phyloP scores from a whole-genome alignment of 2,888 invertebrate genomes.

The Ichneumoninae sp. region DNA sequence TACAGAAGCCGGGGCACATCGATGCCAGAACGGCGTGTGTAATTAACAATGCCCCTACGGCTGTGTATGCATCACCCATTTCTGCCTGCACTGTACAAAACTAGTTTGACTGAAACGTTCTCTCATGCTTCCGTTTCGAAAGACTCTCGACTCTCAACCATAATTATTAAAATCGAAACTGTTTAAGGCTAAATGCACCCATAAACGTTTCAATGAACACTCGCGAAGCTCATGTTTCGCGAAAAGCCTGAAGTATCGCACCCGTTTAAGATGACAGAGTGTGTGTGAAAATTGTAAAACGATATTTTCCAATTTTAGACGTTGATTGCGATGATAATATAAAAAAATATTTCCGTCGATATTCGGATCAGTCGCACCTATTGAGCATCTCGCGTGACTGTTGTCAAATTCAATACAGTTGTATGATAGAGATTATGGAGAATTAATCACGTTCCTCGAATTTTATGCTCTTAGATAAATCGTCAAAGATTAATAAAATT shows the following conservation, averaged over 20 bases:
- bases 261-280: too few relatives aligned
- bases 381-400: not conserved
- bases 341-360: not conserved
- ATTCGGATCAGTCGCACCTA: not conserved
- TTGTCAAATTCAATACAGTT: not conserved
- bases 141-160: not conserved
- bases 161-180: not conserved
- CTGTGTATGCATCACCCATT: constrained; percentile 10
- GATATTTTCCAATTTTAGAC: not conserved
- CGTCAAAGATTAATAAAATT: constrained; percentile 2
- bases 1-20: constrained; percentile 72
- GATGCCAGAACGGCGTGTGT: constrained; percentile 73
- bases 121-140: not conserved
- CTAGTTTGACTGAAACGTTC: constrained; percentile 8
- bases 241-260: too few relatives aligned
- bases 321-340: not conserved
- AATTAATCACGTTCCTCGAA: not conserved
- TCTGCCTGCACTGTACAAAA: constrained; percentile 12
- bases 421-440: not conserved
- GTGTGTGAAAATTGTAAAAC: not conserved
- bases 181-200: too few relatives aligned
- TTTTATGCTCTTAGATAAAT: not conserved
- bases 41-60: constrained; percentile 77
- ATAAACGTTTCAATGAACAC: not conserved
- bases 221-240: not conserved